Evolutionary conservation across 2,113 vertebrate genomes (phyloP), one percentile per base, ranked within the genome.

Genomic region (Hemichromis elongatus): DNA sequence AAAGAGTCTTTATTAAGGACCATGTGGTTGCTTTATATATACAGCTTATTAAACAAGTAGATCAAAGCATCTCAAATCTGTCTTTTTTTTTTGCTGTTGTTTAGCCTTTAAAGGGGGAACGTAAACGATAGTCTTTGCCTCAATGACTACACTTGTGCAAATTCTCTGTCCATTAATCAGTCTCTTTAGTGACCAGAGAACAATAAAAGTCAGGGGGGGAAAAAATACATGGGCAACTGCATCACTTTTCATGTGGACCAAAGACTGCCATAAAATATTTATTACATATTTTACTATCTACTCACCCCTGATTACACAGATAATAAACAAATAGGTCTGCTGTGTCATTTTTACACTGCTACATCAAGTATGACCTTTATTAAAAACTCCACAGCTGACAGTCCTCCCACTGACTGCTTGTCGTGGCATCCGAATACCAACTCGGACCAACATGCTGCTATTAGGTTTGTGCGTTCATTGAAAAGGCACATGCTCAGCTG

Each of bases 341-440:
- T 2, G 3, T 90, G 87, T 81, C 70, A 82, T 91, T 93, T 92
- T 91, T 86, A 94, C 33, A 78, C 84, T 13, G 59, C 45, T 77
- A 53, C 85, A 90, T 93, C 90, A 89, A 90, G 70, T 75, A 40
- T 90, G 86, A 93, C 92, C 91, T 92, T 92, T 90, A 90, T 87
- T 84, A 87, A 92, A 91, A 86, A 86, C 68, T 53, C 50, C 35
- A 81, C 75, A 24, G 73, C 57, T 84, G 85, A 88, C 73, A 55
- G 45, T 53, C 37, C 82, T 75, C 77, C n/a, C 30, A 75, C 33
- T 78, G 78, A 81, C 66, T 50, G 81, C 14, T 12, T 1, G 28
- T 4, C 10, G 4, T 18, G 47, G 54, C 19, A 42, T 78, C 24
- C 9, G 6, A 30, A 53, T n/a, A n/a, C n/a, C n/a, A n/a, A n/a